Conservation (phyloP, 2,113 vertebrate genomes). For the Lonchura striata region DNA sequence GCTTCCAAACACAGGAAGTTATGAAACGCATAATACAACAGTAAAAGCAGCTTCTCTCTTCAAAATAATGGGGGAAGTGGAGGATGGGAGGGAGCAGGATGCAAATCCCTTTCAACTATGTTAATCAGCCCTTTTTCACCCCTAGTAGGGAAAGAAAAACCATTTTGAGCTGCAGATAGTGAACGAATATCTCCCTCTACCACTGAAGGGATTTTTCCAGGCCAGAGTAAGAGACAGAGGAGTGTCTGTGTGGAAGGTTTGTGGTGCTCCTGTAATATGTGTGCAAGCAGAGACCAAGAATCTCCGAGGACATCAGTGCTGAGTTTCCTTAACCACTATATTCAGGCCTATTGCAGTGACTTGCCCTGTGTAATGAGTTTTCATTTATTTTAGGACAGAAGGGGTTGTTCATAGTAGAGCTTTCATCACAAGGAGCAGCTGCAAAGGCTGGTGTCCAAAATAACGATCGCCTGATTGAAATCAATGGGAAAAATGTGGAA, state of each 20-base stretch:
- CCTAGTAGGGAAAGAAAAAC: not conserved
- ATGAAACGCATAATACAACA: not conserved
- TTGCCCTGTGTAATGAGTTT: not conserved
- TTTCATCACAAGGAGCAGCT: constrained; percentile 77
- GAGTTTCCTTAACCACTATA: not conserved
- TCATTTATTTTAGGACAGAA: constrained; percentile 71
- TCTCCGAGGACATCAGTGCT: not conserved
- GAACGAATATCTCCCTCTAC: not conserved
- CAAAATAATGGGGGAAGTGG: not conserved
- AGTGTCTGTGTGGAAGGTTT: not conserved
- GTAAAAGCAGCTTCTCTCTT: not conserved
- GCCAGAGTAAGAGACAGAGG: not conserved
- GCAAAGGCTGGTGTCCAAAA: constrained; percentile 82
- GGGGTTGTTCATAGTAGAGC: constrained; percentile 81
- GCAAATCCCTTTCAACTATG: not conserved
- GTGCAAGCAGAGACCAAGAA: not conserved
- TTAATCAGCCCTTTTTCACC: not conserved
- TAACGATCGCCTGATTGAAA: constrained; percentile 84
- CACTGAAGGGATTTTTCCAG: not conserved
- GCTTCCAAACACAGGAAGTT: not conserved
- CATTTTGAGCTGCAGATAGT: not conserved
- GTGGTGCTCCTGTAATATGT: not conserved
- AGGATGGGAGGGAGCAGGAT: not conserved
- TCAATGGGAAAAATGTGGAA: constrained; percentile 88
- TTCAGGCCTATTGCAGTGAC: not conserved